Conservation (phyloP, 1,140 invertebrate genomes). For the Bombus picipes region DNA sequence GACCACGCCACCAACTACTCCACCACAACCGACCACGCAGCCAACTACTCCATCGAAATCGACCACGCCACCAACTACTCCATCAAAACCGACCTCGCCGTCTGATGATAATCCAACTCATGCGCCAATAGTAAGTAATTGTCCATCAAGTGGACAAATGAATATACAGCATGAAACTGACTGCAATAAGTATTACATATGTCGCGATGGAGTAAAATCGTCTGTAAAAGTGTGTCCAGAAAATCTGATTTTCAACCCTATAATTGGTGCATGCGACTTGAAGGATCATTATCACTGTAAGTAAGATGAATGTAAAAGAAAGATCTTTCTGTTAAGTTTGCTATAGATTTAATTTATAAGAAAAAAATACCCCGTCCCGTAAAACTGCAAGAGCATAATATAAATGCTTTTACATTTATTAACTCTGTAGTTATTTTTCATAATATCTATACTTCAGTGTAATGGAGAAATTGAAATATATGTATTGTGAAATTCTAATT, state of each 20-base stretch:
- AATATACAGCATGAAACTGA: accelerated
- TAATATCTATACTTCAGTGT: background rate
- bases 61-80: accelerated
- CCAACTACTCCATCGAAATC: accelerated
- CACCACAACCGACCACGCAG: background rate
- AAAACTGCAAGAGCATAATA: background rate
- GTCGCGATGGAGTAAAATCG: accelerated
- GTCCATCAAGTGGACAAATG: accelerated
- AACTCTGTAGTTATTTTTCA: background rate
- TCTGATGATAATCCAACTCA: too few relatives aligned
- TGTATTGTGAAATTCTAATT: background rate
- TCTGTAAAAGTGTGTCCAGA: accelerated
- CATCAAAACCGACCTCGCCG: accelerated
- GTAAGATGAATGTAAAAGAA: background rate
- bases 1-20: accelerated
- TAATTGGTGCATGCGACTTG: accelerated
- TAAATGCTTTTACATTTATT: background rate
- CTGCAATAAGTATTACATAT: background rate
- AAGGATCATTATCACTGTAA: accelerated
- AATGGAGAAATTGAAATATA: background rate
- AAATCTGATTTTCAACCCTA: background rate
- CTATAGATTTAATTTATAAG: too few relatives aligned
- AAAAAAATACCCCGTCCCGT: too few relatives aligned
- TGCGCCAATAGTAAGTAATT: too few relatives aligned
- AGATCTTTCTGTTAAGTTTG: background rate